phyloP scores from a whole-genome alignment of 2,797 vertebrate species.

The Thaleichthys pacificus region DNA sequence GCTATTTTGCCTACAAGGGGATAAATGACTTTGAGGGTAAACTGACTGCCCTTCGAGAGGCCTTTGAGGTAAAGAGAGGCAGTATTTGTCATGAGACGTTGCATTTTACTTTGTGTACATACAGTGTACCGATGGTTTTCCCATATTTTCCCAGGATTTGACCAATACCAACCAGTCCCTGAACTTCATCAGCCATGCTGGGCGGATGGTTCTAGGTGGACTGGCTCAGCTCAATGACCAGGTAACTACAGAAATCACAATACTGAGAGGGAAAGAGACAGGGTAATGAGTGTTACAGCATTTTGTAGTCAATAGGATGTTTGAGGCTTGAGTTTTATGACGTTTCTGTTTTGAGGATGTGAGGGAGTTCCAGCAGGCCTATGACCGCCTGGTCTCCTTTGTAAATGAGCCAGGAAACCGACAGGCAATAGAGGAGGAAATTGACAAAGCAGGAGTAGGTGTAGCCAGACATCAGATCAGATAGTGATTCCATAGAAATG shows the following conservation, averaged over 20 bases:
- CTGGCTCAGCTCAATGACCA: not conserved
- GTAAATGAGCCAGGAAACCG: not conserved
- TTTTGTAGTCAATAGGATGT: not conserved
- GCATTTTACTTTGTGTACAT: too few relatives aligned
- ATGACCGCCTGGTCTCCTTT: not conserved
- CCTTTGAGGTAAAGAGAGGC: too few relatives aligned
- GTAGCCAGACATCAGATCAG: not conserved
- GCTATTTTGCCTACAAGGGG: too few relatives aligned
- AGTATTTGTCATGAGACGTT: too few relatives aligned
- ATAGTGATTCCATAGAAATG: not conserved
- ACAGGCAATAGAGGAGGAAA: not conserved
- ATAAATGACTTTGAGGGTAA: too few relatives aligned
- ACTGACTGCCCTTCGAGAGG: too few relatives aligned
- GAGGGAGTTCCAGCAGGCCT: not conserved
- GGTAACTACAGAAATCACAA: not conserved
- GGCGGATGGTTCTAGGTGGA: not conserved
- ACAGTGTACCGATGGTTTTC: too few relatives aligned
- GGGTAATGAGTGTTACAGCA: not conserved
- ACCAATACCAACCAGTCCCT: not conserved
- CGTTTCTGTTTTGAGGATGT: not conserved
- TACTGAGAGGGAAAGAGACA: not conserved
- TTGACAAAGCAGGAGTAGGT: not conserved
- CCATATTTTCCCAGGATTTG: too few relatives aligned
- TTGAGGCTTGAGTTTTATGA: not conserved
- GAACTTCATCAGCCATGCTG: not conserved